A percentile compares a stretch with the other conserved stretches of the same genome.
Evolutionary conservation across 2,888 invertebrate species (phyloP).

Genomic region (Acleris sparsana): DNA sequence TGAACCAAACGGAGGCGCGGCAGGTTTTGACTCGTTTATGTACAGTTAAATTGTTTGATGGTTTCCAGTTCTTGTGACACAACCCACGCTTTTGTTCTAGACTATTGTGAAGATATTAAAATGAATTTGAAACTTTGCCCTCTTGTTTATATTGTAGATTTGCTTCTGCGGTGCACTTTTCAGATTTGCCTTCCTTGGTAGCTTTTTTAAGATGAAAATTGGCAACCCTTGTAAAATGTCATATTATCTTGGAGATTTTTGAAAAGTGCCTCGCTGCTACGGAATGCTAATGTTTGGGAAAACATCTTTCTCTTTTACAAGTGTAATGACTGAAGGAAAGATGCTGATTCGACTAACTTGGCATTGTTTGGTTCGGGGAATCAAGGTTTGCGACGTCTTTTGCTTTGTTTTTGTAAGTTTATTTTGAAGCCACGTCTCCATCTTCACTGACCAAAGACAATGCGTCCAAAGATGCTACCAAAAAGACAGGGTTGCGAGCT

Average conservation of each 20-base stretch:
- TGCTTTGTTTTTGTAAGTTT: constrained; percentile 57
- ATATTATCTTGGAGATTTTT: not conserved
- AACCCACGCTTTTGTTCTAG: constrained; percentile 72
- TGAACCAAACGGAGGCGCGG: constrained; percentile 24
- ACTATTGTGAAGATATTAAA: constrained; percentile 81
- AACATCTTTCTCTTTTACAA: not conserved
- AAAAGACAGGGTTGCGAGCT: constrained; percentile 63
- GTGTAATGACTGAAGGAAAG: not conserved
- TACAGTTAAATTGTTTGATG: constrained; percentile 46
- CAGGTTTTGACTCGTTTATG: constrained; percentile 35
- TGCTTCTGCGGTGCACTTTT: constrained; percentile 38
- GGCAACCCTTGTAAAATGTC: not conserved
- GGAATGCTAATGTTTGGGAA: not conserved
- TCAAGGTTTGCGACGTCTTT: constrained; percentile 37
- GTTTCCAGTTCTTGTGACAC: constrained; percentile 55
- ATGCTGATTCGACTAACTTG: not conserved
- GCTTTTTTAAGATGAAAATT: too few relatives aligned
- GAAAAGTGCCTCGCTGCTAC: not conserved
- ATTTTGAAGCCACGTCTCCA: constrained; percentile 55
- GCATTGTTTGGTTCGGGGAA: constrained; percentile 14
- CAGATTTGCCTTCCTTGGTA: not conserved
- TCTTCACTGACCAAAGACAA: constrained; percentile 68
- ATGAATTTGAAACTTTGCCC: constrained; percentile 80
- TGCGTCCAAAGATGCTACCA: constrained; percentile 65
- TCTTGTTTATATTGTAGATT: constrained; percentile 71